A percentile compares a stretch with the other conserved stretches of the same genome.
Evolutionary conservation across 1,140 invertebrate genomes (phyloP).

Genomic region (Euura lappo): DNA sequence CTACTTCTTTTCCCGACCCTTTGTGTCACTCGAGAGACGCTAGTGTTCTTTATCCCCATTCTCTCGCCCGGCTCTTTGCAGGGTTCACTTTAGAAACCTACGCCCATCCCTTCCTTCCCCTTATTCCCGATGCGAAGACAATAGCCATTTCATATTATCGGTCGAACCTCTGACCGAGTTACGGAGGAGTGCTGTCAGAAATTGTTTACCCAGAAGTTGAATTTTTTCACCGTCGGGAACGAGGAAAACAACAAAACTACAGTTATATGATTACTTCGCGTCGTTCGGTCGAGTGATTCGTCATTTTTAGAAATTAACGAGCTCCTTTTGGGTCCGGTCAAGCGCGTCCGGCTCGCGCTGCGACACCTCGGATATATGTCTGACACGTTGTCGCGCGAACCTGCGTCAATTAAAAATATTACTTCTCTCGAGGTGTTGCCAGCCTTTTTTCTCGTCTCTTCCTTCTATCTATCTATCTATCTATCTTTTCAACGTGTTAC

Average conservation of each 20-base stretch:
- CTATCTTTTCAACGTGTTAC: no score
- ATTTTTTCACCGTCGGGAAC: no score
- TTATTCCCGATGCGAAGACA: background rate
- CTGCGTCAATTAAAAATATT: background rate
- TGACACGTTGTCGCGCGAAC: background rate
- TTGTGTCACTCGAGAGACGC: background rate
- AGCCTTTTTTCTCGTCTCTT: no score
- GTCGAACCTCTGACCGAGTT: no score
- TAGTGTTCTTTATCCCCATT: background rate
- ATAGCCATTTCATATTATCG: background rate
- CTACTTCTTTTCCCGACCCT: conserved; percentile 3
- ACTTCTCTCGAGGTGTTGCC: no score
- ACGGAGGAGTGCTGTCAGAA: no score
- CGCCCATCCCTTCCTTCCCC: no score
- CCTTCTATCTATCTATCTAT: no score
- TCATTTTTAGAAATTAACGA: conserved; percentile 7
- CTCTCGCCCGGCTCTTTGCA: background rate
- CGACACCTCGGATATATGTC: background rate
- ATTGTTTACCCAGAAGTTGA: no score
- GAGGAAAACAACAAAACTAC: no score
- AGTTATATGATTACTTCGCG: background rate
- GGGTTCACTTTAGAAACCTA: no score
- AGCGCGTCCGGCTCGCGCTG: background rate
- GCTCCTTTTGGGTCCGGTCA: background rate
- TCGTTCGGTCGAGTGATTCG: background rate